Percentiles rank a stretch among this genome's conserved stretches.
Evolutionary conservation across 1,140 invertebrate genomes (phyloP).

Genomic region (Zaprionus kolodkinae): DNA sequence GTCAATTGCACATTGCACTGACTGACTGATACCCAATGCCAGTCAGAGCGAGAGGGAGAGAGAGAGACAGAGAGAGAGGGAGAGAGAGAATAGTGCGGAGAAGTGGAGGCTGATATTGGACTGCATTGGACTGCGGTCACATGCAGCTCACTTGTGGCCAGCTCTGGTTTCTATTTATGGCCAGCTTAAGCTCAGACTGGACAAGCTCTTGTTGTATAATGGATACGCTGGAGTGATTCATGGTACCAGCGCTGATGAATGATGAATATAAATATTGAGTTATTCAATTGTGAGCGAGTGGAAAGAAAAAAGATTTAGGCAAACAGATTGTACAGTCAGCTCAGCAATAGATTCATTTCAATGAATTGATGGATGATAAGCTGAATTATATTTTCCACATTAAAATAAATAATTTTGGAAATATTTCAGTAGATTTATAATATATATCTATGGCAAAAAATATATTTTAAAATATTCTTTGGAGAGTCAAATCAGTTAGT

Average conservation of each 20-base stretch:
- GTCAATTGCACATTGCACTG: slow-evolving; percentile 40
- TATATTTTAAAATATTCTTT: too few relatives aligned
- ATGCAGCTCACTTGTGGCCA: slow-evolving; percentile 40
- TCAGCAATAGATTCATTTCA: neutral
- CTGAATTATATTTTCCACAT: neutral
- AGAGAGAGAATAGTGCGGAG: too few relatives aligned
- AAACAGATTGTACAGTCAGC: neutral
- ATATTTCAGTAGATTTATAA: too few relatives aligned
- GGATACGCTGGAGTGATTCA: slow-evolving; percentile 11
- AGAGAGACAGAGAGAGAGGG: neutral
- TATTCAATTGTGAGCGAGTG: slow-evolving; percentile 6
- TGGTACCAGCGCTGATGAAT: slow-evolving; percentile 5
- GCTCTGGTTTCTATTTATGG: slow-evolving; percentile 42
- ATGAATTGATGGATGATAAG: neutral
- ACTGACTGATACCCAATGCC: slow-evolving; percentile 3
- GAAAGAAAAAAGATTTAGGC: neutral
- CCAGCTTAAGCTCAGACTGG: slow-evolving; percentile 3
- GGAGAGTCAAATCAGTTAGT: too few relatives aligned
- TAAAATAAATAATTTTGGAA: too few relatives aligned
- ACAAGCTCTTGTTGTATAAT: slow-evolving; percentile 16
- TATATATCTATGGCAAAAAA: too few relatives aligned
- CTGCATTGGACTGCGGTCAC: slow-evolving; percentile 23
- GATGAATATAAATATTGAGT: slow-evolving; percentile 17
- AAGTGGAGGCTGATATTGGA: neutral
- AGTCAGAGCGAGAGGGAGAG: too few relatives aligned